phyloP scores from a whole-genome alignment of 2,888 invertebrate genomes.

The Drymonia ruficornis region DNA sequence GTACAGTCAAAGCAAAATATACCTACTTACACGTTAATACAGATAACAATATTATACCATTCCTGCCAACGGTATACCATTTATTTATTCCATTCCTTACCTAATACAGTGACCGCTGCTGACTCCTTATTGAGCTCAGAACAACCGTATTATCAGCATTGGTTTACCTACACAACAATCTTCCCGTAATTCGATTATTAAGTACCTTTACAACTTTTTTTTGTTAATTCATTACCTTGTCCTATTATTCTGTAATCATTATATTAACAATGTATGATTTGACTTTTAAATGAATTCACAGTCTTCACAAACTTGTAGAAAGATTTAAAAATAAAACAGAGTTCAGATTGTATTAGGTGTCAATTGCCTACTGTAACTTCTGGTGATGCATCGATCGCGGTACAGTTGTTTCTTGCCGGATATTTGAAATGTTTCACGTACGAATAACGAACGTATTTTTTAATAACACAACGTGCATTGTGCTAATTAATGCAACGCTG shows the following conservation, averaged over 20 bases:
- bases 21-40: not conserved
- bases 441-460: slow-evolving; percentile 38
- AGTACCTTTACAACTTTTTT: too few relatives aligned
- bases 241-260: not conserved
- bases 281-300: too few relatives aligned
- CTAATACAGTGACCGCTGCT: slow-evolving; percentile 24
- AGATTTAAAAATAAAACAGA: slow-evolving; percentile 3
- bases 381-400: slow-evolving; percentile 19
- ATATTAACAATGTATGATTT: too few relatives aligned
- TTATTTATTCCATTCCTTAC: slow-evolving; percentile 35
- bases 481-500: slow-evolving; percentile 16
- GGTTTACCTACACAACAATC: not conserved
- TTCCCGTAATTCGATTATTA: too few relatives aligned
- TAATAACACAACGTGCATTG: slow-evolving; percentile 27
- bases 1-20: slow-evolving; percentile 10
- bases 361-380: too few relatives aligned
- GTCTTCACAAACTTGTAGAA: too few relatives aligned
- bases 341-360: slow-evolving; percentile 20
- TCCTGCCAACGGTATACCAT: slow-evolving; percentile 29
- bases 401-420: slow-evolving; percentile 43
- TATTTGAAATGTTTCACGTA: slow-evolving; percentile 46
- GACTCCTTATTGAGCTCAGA: slow-evolving; percentile 12
- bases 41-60: slow-evolving; percentile 10
- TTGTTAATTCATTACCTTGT: too few relatives aligned
- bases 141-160: not conserved